Evolutionary conservation across 2,888 invertebrate genomes (phyloP), one percentile per base, ranked within the genome.

Genomic region (Cataglyphis albicans): DNA sequence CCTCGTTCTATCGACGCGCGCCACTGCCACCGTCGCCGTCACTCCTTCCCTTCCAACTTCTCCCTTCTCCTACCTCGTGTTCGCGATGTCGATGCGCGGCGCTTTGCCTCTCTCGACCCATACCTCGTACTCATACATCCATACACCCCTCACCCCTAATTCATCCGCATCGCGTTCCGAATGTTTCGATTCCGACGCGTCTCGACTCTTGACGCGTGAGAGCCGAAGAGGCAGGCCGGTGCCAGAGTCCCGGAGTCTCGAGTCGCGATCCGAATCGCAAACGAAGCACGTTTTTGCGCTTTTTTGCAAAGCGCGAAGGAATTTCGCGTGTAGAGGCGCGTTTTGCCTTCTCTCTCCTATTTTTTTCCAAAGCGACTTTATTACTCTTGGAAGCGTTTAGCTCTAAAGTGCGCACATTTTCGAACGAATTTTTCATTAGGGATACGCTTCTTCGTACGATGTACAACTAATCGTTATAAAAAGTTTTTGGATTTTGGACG

Each of bases 11-110:
- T 67, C 57, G 67, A 57, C 35, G 65, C 48, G 21, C 61, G 61
- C 12, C 35, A 44, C 10, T 25, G 25, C 25, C 25, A 25, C 25
- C 25, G 25, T 0, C 32, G 32, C 0, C 32, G 32, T 5, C 32
- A 5, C 32, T 21, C n/a, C 12, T 21, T 32, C 9, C 61, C 65
- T 12, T 38, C 55, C 55, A 25, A n/a, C n/a, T 9, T 10, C 41
- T 41, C 67, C 65, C 29, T 32, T 32, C 32, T 32, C 67, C 55
- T n/a, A 29, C 76, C 3, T 3, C 12, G 48, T 1, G 4, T 18
- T 48, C 18, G 6, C 48, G 18, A 48, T 38, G 57, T 32, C 57
- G 15, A 78, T 41, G 41, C 78, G 78, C 78, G 78, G 68, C 59
- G 78, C 67, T 68, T 59, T 15, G 68, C 12, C 59, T 68, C 44